Conservation (phyloP, 1,140 invertebrate species). For the Drosophila leontia region DNA sequence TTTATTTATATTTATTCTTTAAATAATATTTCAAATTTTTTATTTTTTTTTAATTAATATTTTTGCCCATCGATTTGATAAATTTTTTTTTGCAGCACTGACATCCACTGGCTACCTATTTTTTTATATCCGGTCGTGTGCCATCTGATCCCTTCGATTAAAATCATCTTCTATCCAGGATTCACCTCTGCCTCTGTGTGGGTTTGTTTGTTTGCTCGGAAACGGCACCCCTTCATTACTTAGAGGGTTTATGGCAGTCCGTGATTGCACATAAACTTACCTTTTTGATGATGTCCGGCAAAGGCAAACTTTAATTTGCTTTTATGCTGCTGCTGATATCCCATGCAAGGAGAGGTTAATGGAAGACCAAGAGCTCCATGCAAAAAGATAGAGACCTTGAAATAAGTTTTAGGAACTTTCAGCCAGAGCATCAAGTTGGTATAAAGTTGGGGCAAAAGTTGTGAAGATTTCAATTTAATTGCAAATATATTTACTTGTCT, state of each 20-base stretch:
- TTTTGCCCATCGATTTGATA: background rate
- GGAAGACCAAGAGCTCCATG: background rate
- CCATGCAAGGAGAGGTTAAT: background rate
- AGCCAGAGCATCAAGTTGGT: background rate
- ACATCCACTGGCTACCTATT: background rate
- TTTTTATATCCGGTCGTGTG: constrained; percentile 26
- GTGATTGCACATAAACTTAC: constrained; percentile 53
- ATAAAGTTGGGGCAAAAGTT: background rate
- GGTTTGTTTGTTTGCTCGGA: background rate
- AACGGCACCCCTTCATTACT: constrained; percentile 35
- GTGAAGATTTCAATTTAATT: constrained; percentile 8
- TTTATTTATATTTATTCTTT: no score
- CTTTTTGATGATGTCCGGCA: constrained; percentile 51
- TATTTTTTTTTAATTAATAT: no score
- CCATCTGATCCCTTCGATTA: constrained; percentile 47
- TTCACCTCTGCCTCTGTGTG: constrained; percentile 2
- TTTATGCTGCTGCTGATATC: constrained; percentile 22
- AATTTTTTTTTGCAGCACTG: constrained; percentile 1
- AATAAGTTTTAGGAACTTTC: constrained; percentile 25
- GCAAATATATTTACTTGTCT: constrained; percentile 2
- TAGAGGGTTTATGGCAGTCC: constrained; percentile 48
- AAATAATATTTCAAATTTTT: no score
- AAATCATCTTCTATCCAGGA: constrained; percentile 31
- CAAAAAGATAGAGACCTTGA: constrained; percentile 10
- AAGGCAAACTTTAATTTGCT: constrained; percentile 45